Evolutionary conservation across 2,888 invertebrate species (phyloP).

Genomic region (Cinara cedri): DNA sequence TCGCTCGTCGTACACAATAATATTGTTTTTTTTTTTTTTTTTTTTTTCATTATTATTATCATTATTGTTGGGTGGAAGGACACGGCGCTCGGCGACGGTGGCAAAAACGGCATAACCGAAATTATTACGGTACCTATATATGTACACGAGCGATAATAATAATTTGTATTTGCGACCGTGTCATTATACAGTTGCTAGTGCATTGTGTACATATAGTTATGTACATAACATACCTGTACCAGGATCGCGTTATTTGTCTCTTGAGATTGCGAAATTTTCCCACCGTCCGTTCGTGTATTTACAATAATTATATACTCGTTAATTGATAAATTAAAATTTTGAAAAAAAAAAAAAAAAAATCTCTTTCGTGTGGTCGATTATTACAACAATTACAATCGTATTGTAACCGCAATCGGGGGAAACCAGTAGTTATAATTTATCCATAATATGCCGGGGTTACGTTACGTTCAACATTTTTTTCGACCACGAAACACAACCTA

Average conservation of each 20-base stretch:
- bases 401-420: no score
- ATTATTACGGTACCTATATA: constrained; percentile 40
- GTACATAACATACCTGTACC: not conserved
- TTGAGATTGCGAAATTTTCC: constrained; percentile 29
- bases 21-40: not conserved
- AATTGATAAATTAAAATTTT: no score
- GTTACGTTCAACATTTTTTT: no score
- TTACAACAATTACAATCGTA: no score
- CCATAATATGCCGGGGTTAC: no score
- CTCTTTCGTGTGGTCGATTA: no score
- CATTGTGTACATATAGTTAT: not conserved
- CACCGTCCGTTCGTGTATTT: constrained; percentile 5
- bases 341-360: no score
- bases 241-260: not conserved
- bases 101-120: constrained; percentile 49
- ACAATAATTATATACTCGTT: no score
- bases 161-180: not conserved
- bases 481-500: no score
- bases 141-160: constrained; percentile 21
- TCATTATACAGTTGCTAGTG: not conserved
- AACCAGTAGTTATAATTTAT: no score
- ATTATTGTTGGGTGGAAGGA: not conserved
- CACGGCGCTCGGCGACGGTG: not conserved
- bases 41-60: not conserved
- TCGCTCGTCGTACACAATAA: not conserved